Base-by-base conservation (phyloP, 2,113 vertebrate genomes). In the Lota lota region DNA sequence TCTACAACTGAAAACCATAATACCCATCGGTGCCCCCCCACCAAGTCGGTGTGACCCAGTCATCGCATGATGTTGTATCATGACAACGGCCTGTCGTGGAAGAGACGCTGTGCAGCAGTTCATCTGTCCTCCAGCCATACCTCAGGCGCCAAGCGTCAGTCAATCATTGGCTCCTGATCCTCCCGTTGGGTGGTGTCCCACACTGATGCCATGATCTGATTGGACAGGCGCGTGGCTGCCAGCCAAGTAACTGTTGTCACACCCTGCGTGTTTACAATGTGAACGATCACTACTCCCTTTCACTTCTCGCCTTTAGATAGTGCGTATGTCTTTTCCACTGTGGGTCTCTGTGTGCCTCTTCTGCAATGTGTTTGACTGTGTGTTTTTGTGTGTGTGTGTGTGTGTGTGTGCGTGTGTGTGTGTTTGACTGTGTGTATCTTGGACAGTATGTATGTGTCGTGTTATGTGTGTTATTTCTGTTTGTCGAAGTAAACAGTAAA, bases 171-270 rank as follows among this genome's bases (percentile, higher is more conserved):
- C 73, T 76, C 22, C 62, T 17, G 59, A 66, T 60, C 22, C 22
- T 47, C 12, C 70, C 62, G n/a, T 82, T 71, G 78, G 74, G 64
- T 77, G 74, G 14, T 56, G 60, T 75, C 69, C 75, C 70, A 78
- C 81, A 75, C 71, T 63, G 47, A 5, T 72, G 72, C 72, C 70
- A 68, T 75, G 72, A 74, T 58, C 66, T 67, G 1, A 78, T 47
- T 47, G 50, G 72, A 71, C 4, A 67, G 57, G 15, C 24, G 24
- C 67, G 22, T 28, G 72, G 18, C 77, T 62, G 47, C 15, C n/a
- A 19, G 66, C 54, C 40, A 50, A 64, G 63, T 21, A 71, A 22
- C 28, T 51, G 66, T 67, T 64, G 53, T 70, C 64, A 20, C 53
- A 64, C 65, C 28, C 11, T 18, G 54, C 59, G 64, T 3, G 12